Evolutionary conservation across 2,797 vertebrate genomes (phyloP), one percentile per base, ranked within the genome.

Genomic region (Notolabrus celidotus): DNA sequence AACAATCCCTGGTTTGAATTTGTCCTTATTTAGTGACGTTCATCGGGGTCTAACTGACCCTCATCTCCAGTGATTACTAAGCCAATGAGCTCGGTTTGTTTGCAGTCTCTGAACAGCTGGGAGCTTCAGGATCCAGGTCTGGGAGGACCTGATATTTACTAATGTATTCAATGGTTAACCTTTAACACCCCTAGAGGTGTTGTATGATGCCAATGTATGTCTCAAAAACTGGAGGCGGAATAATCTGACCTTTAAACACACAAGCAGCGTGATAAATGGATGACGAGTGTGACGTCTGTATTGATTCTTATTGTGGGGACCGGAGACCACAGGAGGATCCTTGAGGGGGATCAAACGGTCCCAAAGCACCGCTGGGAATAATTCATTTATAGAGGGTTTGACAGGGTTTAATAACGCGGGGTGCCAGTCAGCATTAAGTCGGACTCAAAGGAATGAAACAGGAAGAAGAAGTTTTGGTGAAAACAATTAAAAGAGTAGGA

Each of bases 231-330:
- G 7, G 10, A 1, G 15, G 31, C 31, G 7, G 43, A 36, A 47
- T 22, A 22, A 45, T 59, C 19, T 23, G 56, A 59, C 58, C 58
- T 60, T 38, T 49, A 22, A 12, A 15, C 11, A 25, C 54, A 57
- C 16, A 19, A 15, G 10, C 39, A 9, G 25, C 16, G 27, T 17
- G 7, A 42, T 12, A 20, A 27, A 58, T 15, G n/a, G 7, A 16
- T 23, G 43, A 46, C 9, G 15, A 17, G 36, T n/a, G 5, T 39
- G 20, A 31, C 29, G 29, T 31, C 29, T 31, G 29, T 31, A 31
- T 7, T 31, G 29, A 31, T 31, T 7, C 29, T 15, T 10, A 39
- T 6, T n/a, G 15, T 17, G 34, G 55, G 15, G 34, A 17, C 34
- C 39, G 15, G 15, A 53, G 34, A 25, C 9, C 15, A 11, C 34